These are phyloP conservation scores for Epizoanthus illoricatus DNA, from an alignment of 92 coral and sea anemone species.

Conservation along the genomic window DNA sequence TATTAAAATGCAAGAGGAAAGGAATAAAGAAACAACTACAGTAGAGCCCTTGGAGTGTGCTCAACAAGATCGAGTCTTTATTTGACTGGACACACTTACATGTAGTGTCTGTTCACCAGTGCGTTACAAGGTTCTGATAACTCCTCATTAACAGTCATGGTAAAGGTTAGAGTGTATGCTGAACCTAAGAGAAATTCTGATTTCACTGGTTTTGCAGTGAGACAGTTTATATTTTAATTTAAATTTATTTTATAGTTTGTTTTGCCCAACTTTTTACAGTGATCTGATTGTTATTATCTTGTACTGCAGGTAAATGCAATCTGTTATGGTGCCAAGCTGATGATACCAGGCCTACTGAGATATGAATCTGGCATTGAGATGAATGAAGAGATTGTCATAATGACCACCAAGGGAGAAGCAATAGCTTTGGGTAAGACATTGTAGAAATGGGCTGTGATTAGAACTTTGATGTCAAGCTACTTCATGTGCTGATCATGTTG, in stretches of 20 bases:
- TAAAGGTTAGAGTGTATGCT: too few relatives aligned
- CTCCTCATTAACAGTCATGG: too few relatives aligned
- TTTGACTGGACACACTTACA: too few relatives aligned
- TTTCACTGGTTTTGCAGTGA: neutral
- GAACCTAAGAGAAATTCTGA: neutral
- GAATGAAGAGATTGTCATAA: conserved; percentile 90
- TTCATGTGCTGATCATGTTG: too few relatives aligned
- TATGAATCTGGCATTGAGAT: conserved; percentile 98
- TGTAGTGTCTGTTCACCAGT: too few relatives aligned
- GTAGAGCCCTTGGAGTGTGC: neutral
- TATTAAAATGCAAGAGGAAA: too few relatives aligned
- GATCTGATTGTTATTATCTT: neutral
- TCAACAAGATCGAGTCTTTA: neutral
- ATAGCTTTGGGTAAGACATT: conserved; percentile 80
- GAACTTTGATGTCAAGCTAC: too few relatives aligned
- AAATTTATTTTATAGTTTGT: too few relatives aligned
- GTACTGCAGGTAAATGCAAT: conserved; percentile 85
- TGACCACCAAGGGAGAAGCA: conserved; percentile 99
- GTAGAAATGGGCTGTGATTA: too few relatives aligned
- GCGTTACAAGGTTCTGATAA: too few relatives aligned
- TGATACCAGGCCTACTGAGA: conserved; percentile 93
- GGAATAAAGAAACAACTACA: too few relatives aligned
- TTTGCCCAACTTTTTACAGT: too few relatives aligned
- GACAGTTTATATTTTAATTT: neutral
- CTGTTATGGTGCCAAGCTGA: conserved; percentile 97